These are phyloP conservation scores for Drosophila gunungcola DNA, from an alignment of 1,140 invertebrate species.

Conservation along the genomic window DNA sequence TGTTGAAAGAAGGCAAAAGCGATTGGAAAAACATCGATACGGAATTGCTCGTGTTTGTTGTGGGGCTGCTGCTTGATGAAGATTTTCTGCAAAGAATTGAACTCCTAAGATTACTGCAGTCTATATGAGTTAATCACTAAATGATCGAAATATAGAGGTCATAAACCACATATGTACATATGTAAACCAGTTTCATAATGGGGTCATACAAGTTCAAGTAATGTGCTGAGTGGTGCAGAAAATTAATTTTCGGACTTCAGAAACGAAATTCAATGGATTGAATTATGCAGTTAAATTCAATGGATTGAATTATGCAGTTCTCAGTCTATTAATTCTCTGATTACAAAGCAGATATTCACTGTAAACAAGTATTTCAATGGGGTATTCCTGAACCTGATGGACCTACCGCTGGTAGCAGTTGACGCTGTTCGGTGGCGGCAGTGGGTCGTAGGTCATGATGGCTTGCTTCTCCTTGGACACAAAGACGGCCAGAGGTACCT, in stretches of 20 bases:
- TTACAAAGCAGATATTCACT: too few relatives aligned
- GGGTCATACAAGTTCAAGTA: too few relatives aligned
- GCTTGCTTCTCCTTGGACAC: constrained; percentile 85
- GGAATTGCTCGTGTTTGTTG: constrained; percentile 77
- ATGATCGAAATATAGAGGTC: too few relatives aligned
- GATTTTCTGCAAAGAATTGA: constrained; percentile 73
- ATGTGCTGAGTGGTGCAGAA: too few relatives aligned
- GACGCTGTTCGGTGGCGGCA: constrained; percentile 91
- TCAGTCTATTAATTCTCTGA: too few relatives aligned
- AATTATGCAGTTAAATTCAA: too few relatives aligned
- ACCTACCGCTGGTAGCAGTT: constrained; percentile 87
- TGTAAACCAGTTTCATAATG: too few relatives aligned
- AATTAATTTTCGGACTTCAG: too few relatives aligned
- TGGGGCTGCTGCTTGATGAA: constrained; percentile 85
- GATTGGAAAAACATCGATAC: constrained; percentile 89
- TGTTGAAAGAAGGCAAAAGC: constrained; percentile 88
- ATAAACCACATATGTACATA: too few relatives aligned
- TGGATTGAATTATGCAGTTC: too few relatives aligned
- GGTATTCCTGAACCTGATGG: background rate
- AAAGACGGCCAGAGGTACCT: constrained; percentile 78
- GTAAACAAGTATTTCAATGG: too few relatives aligned
- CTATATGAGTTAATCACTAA: background rate
- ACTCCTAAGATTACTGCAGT: background rate
- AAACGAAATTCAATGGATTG: too few relatives aligned
- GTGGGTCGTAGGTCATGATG: constrained; percentile 92